Evolutionary conservation across 2,113 vertebrate species (phyloP).

Genomic region (Dipodomys stephensi): DNA sequence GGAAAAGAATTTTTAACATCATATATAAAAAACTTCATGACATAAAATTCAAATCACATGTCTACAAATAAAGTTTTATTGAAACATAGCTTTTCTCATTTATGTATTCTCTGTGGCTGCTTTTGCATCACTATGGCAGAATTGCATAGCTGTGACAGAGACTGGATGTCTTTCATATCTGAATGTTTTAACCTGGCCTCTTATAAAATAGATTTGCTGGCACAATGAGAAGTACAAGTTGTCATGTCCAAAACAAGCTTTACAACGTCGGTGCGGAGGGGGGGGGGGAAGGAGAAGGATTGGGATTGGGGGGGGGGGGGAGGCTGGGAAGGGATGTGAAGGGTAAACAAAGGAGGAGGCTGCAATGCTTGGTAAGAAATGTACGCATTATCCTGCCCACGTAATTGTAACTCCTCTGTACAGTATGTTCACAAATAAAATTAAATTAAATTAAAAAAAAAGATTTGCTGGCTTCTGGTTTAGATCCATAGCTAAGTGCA

Average conservation of each 20-base stretch:
- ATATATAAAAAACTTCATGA: background rate
- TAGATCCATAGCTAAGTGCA: background rate
- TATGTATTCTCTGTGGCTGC: accelerated
- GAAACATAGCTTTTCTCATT: background rate
- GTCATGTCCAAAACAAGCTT: too few relatives aligned
- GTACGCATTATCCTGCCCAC: too few relatives aligned
- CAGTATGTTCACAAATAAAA: too few relatives aligned
- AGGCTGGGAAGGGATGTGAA: too few relatives aligned
- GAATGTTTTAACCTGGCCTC: background rate
- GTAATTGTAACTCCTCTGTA: too few relatives aligned
- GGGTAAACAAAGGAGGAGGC: too few relatives aligned
- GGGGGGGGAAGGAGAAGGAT: too few relatives aligned
- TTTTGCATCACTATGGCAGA: background rate
- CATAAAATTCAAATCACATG: conserved; percentile 20
- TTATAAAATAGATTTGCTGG: background rate
- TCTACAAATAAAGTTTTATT: background rate
- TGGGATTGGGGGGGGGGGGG: too few relatives aligned
- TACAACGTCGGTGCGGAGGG: too few relatives aligned
- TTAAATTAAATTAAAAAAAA: too few relatives aligned
- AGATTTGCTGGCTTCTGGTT: background rate
- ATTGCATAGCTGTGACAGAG: background rate
- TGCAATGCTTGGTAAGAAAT: too few relatives aligned
- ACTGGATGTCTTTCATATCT: background rate
- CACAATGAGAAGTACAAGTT: too few relatives aligned
- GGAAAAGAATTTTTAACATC: background rate